Evolutionary conservation across 2,113 vertebrate species (phyloP).

Genomic region (Calidris pugnax): DNA sequence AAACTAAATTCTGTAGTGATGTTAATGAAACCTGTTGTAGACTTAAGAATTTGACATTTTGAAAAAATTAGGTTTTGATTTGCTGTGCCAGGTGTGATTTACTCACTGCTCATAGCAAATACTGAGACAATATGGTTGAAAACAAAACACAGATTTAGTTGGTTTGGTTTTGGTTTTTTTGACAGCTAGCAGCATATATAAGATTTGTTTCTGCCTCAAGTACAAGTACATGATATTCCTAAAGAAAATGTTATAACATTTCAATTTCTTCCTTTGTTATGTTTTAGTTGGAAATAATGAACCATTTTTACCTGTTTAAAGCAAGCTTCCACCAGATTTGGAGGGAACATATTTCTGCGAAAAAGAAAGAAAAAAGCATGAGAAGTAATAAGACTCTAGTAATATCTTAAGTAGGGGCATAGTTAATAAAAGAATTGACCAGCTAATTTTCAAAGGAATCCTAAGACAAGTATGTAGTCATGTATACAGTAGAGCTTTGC

Average conservation of each 20-base stretch:
- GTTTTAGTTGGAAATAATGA: neutral
- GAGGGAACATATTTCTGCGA: conserved; percentile 97
- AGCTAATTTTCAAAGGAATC: neutral
- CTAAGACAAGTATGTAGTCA: neutral
- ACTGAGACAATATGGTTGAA: neutral
- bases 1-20: neutral
- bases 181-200: neutral
- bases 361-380: conserved; percentile 51
- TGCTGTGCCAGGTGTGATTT: neutral
- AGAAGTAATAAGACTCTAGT: neutral
- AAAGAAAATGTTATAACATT: neutral
- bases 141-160: neutral
- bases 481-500: neutral
- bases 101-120: neutral
- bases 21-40: neutral
- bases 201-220: neutral
- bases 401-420: neutral
- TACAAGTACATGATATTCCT: neutral
- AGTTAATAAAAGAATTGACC: neutral
- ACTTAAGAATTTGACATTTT: neutral
- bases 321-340: conserved; percentile 95
- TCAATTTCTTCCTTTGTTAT: neutral
- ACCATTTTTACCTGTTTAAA: conserved; percentile 89
- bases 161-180: neutral
- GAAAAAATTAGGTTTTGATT: neutral